These are phyloP conservation scores for Polia nebulosa DNA, from an alignment of 2,888 invertebrate species.

Conservation along the genomic window DNA sequence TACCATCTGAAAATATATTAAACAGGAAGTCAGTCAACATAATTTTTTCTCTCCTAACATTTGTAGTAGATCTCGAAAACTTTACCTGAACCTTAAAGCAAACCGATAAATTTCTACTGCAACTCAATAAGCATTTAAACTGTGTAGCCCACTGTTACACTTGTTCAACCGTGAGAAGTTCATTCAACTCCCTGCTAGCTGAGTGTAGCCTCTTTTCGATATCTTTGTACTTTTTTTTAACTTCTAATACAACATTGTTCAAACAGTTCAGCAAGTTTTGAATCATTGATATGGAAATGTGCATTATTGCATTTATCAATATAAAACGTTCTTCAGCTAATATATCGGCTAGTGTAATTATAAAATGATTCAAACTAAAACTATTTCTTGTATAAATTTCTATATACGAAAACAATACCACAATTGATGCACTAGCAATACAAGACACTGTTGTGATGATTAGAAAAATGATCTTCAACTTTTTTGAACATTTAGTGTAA, in stretches of 20 bases:
- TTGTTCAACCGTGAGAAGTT: background rate
- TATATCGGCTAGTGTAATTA: background rate
- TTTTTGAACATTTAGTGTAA: slow-evolving; percentile 7
- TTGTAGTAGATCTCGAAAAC: background rate
- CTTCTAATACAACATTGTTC: slow-evolving; percentile 6
- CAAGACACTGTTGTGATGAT: background rate
- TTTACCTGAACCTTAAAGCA: slow-evolving; percentile 32
- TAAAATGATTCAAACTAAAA: rapidly evolving
- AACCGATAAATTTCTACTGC: slow-evolving; percentile 20
- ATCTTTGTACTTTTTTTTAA: slow-evolving; percentile 2
- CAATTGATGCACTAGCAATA: background rate
- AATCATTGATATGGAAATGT: slow-evolving; percentile 13
- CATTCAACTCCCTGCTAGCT: background rate
- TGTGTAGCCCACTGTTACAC: slow-evolving; percentile 10
- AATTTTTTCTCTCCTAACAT: no score
- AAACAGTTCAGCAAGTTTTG: slow-evolving; percentile 17
- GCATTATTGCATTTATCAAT: slow-evolving; percentile 14
- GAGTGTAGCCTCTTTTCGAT: background rate
- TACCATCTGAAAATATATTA: background rate
- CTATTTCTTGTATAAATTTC: rapidly evolving
- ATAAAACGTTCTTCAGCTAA: slow-evolving; percentile 11
- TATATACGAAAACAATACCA: background rate
- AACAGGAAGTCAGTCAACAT: background rate
- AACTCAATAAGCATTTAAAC: slow-evolving; percentile 25
- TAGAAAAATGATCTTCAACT: background rate